Percentiles rank a stretch among this genome's conserved stretches.
Evolutionary conservation across 2,888 invertebrate genomes (phyloP).

Genomic region (Theristus sp.): DNA sequence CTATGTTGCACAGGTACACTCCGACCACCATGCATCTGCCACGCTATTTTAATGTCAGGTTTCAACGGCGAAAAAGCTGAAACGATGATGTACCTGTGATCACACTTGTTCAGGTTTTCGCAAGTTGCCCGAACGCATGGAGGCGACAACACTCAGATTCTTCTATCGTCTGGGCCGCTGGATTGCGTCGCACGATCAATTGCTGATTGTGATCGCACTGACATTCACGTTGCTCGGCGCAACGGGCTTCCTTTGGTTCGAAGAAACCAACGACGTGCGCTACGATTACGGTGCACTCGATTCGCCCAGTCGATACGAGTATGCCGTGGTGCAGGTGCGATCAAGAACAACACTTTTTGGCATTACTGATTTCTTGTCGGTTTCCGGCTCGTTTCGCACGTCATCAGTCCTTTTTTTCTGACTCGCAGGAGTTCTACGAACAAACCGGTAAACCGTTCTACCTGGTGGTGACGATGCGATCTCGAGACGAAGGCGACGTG

Average conservation of each 20-base stretch:
- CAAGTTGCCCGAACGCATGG: background rate
- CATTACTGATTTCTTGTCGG: background rate
- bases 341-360: too few relatives aligned
- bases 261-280: background rate
- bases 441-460: background rate
- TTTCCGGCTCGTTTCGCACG: background rate
- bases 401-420: too few relatives aligned
- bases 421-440: background rate
- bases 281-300: background rate
- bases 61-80: too few relatives aligned
- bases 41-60: too few relatives aligned
- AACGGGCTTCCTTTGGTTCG: slow-evolving; percentile 1
- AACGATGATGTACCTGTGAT: too few relatives aligned
- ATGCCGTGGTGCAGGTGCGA: background rate
- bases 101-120: too few relatives aligned
- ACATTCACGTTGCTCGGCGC: background rate
- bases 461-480: background rate
- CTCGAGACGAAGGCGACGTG: background rate
- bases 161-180: background rate
- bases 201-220: background rate
- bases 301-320: background rate
- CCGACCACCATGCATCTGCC: too few relatives aligned
- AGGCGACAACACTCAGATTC: background rate
- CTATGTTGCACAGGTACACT: too few relatives aligned
- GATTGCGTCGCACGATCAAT: background rate